A percentile compares a stretch with the other conserved stretches of the same genome.
Evolutionary conservation across 2,797 vertebrate genomes (phyloP).

Genomic region (Cyclopterus lumpus): DNA sequence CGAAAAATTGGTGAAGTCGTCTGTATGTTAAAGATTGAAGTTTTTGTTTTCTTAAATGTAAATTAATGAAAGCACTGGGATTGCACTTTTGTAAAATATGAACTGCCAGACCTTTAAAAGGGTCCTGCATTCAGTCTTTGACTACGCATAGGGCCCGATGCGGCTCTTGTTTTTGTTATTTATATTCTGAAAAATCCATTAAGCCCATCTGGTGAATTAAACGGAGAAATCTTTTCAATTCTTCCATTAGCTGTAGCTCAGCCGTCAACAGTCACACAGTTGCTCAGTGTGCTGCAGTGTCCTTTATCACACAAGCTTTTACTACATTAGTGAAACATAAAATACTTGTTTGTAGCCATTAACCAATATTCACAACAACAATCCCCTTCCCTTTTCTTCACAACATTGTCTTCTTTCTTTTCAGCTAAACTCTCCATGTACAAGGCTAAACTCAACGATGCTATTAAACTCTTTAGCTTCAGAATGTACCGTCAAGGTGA

Average conservation of each 20-base stretch:
- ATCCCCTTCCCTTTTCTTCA: background rate
- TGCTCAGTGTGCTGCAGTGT: background rate
- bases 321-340: background rate
- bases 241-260: constrained; percentile 12
- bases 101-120: background rate
- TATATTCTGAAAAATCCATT: constrained; percentile 21
- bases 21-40: background rate
- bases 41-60: background rate
- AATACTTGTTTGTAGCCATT: background rate
- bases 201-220: constrained; percentile 8
- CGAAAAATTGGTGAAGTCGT: background rate
- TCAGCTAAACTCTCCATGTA: background rate
- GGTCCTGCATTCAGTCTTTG: background rate
- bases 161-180: constrained; percentile 10
- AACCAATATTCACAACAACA: background rate
- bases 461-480: background rate
- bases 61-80: background rate
- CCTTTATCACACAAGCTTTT: background rate
- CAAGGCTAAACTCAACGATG: background rate
- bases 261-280: background rate
- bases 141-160: background rate
- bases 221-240: background rate
- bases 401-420: background rate
- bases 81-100: background rate
- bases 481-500: background rate